phyloP scores from a whole-genome alignment of 2,113 vertebrate genomes.

The Alligator mississippiensis region DNA sequence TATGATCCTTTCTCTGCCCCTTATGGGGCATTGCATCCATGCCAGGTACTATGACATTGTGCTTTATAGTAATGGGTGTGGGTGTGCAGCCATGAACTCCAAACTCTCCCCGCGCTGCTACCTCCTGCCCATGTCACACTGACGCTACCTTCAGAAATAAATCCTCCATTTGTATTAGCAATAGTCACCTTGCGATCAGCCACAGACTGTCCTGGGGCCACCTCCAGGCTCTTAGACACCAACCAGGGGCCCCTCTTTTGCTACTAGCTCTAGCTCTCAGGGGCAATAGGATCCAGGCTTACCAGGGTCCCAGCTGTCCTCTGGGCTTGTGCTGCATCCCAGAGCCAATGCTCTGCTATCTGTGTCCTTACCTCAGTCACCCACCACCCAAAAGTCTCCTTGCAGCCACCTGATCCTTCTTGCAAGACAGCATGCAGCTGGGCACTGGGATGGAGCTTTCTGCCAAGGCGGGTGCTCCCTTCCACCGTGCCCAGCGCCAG shows the following conservation, averaged over 20 bases:
- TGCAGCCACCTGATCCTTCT: constrained; percentile 21
- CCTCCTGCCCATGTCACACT: neutral
- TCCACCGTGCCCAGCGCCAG: constrained; percentile 30
- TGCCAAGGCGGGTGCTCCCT: constrained; percentile 50
- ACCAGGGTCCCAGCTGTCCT: no score
- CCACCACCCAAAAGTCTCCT: neutral
- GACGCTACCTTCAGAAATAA: constrained; percentile 3
- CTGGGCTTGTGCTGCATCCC: neutral
- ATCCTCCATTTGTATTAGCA: neutral
- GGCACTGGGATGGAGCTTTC: constrained; percentile 68
- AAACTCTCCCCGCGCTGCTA: constrained; percentile 22
- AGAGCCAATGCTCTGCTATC: neutral
- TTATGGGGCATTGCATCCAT: constrained; percentile 1
- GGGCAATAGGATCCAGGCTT: no score
- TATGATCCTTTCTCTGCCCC: constrained; percentile 43
- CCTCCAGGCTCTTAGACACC: neutral
- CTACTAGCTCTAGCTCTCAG: neutral
- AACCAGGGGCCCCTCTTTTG: neutral
- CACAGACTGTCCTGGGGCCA: neutral
- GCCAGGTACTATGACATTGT: constrained; percentile 21
- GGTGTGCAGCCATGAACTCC: constrained; percentile 46
- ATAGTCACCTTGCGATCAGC: neutral
- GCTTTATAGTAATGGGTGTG: constrained; percentile 39
- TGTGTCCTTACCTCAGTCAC: constrained; percentile 15
- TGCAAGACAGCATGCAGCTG: constrained; percentile 49